Percentiles rank a stretch among this genome's conserved stretches.
phyloP scores from a whole-genome alignment of 2,797 vertebrate species.

The Smutsia gigantea region DNA sequence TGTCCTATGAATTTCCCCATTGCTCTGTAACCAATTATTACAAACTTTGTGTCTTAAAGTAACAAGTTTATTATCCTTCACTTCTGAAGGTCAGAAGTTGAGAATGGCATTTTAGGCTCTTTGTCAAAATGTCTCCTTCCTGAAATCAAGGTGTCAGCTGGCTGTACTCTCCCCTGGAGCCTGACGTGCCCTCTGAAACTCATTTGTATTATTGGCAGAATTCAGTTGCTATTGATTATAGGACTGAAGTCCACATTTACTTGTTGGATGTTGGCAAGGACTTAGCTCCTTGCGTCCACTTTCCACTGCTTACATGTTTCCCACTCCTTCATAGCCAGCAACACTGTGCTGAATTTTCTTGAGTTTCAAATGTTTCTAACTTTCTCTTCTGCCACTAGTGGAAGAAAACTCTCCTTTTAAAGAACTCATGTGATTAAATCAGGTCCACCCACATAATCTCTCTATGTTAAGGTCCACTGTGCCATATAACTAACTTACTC shows the following conservation, averaged over 20 bases:
- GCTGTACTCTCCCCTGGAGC: not conserved
- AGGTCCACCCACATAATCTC: not conserved
- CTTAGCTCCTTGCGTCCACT: not conserved
- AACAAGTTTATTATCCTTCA: not conserved
- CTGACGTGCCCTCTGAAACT: not conserved
- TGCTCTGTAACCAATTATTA: not conserved
- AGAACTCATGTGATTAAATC: not conserved
- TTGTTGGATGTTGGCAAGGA: not conserved
- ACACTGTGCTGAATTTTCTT: not conserved
- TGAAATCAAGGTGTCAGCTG: not conserved
- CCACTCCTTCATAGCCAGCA: not conserved
- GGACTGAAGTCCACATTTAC: not conserved
- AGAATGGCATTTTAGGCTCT: not conserved
- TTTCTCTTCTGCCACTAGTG: not conserved
- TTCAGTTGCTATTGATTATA: not conserved
- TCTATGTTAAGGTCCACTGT: not conserved
- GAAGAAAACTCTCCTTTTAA: not conserved
- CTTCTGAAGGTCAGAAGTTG: not conserved
- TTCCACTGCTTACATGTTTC: not conserved
- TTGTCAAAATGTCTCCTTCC: not conserved
- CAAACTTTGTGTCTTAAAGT: not conserved
- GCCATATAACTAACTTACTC: not conserved
- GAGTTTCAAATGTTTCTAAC: not conserved
- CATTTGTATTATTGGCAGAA: not conserved
- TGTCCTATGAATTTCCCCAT: not conserved